These are phyloP conservation scores for Rhinolophus sinicus DNA, from an alignment of 2,113 vertebrate species.

Conservation along the genomic window DNA sequence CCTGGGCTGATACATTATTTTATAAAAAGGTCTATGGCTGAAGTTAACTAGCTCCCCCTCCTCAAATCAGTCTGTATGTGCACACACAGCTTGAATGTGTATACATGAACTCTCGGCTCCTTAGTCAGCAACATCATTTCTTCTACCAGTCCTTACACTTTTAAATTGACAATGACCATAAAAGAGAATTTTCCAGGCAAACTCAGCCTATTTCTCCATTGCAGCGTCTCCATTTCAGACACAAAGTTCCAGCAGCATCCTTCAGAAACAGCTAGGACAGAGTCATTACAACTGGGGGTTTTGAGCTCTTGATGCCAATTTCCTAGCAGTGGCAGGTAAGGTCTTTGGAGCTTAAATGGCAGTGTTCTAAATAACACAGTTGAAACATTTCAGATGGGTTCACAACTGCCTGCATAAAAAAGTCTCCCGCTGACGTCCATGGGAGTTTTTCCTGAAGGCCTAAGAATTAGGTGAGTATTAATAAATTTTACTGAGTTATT, in stretches of 20 bases:
- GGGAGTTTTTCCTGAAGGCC: slow-evolving; percentile 44
- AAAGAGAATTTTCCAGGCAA: neutral
- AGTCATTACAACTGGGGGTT: neutral
- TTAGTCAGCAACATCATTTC: neutral
- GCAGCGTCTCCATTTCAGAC: neutral
- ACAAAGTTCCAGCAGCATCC: neutral
- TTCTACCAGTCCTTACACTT: neutral
- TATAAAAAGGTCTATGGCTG: neutral
- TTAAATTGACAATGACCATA: neutral
- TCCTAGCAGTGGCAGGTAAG: neutral
- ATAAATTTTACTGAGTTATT: slow-evolving; percentile 67
- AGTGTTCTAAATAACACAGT: slow-evolving; percentile 42
- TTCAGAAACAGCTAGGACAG: neutral
- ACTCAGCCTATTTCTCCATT: neutral
- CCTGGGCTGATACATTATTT: neutral
- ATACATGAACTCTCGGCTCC: neutral
- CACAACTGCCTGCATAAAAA: slow-evolving; percentile 29
- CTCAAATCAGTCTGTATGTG: neutral
- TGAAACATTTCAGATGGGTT: neutral
- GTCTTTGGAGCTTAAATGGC: neutral
- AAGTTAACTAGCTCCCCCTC: neutral
- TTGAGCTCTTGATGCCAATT: neutral
- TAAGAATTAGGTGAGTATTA: slow-evolving; percentile 46
- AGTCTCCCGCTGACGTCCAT: slow-evolving; percentile 46
- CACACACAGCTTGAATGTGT: neutral